Percentiles rank a stretch among this genome's conserved stretches.
These are phyloP conservation scores for Camelus dromedarius DNA, from an alignment of 2,113 vertebrate genomes.

Conservation along the genomic window DNA sequence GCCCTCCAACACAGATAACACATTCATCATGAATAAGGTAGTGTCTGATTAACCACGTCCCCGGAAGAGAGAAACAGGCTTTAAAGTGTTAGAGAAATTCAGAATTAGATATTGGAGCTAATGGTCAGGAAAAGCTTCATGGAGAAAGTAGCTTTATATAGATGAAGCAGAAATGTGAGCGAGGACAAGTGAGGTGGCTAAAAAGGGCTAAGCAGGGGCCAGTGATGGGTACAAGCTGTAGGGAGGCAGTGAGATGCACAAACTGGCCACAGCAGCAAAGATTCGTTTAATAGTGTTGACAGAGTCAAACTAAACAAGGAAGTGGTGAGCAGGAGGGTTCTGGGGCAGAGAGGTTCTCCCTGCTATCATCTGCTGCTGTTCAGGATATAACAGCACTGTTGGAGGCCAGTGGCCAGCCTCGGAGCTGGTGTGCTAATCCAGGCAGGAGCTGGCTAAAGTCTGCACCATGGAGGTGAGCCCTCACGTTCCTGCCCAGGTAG, in stretches of 20 bases:
- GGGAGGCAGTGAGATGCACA: rapidly evolving
- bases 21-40: neutral
- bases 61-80: neutral
- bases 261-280: neutral
- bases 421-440: neutral
- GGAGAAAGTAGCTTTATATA: neutral
- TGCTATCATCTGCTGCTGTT: no score
- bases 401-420: neutral
- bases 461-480: neutral
- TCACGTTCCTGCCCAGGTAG: no score
- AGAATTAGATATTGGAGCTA: neutral
- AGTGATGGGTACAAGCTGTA: neutral
- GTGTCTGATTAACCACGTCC: neutral
- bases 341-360: neutral
- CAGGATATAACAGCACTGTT: no score
- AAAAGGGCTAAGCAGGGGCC: neutral
- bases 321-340: neutral
- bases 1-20: neutral
- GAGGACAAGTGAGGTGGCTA: neutral
- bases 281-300: no score
- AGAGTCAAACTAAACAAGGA: neutral
- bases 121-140: neutral
- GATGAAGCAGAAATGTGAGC: neutral
- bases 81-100: neutral
- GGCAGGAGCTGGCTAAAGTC: neutral